Conservation (phyloP, 2,113 vertebrate genomes). For the Brachyhypopomus occidentalis region DNA sequence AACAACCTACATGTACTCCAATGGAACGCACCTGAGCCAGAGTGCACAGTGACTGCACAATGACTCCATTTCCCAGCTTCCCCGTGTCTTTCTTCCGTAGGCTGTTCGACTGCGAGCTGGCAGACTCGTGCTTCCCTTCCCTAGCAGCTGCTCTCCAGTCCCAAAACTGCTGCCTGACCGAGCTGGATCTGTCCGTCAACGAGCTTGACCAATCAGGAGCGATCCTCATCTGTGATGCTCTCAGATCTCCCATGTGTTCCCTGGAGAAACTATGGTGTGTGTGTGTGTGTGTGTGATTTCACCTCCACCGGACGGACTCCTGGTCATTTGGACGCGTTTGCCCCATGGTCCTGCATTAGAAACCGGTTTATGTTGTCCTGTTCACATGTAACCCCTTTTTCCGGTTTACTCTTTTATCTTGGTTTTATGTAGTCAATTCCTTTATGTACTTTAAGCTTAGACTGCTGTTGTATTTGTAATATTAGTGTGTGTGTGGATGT, state of each 20-base stretch:
- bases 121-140: conserved; percentile 58
- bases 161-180: conserved; percentile 60
- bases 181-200: conserved; percentile 69
- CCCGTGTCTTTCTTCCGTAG: conserved; percentile 51
- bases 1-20: background rate
- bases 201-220: conserved; percentile 67
- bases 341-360: too few relatives aligned
- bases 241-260: conserved; percentile 52
- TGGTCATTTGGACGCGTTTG: background rate
- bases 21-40: too few relatives aligned
- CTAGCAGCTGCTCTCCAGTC: conserved; percentile 63
- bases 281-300: background rate
- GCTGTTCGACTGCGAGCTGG: conserved; percentile 53
- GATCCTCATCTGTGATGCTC: conserved; percentile 64
- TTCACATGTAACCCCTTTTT: too few relatives aligned
- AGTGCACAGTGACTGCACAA: too few relatives aligned
- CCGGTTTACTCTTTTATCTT: too few relatives aligned
- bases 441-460: background rate
- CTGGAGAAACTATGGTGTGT: conserved; percentile 62
- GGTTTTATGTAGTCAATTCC: too few relatives aligned
- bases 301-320: too few relatives aligned
- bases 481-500: background rate
- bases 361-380: too few relatives aligned
- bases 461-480: background rate
- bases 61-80: too few relatives aligned